Percentiles rank a stretch among this genome's conserved stretches.
Evolutionary conservation across 2,888 invertebrate genomes (phyloP).

Genomic region (Dasypolia templi): DNA sequence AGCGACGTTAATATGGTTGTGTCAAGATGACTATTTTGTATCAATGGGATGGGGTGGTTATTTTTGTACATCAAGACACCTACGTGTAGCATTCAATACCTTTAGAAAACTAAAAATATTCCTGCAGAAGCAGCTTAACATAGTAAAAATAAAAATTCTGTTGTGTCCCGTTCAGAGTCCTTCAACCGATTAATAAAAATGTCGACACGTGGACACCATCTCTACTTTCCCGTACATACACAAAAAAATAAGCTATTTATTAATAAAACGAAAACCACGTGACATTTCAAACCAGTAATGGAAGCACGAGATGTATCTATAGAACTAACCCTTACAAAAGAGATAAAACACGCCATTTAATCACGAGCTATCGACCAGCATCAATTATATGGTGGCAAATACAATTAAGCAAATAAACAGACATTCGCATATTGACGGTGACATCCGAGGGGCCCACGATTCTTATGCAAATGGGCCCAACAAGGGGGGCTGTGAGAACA

Average conservation of each 20-base stretch:
- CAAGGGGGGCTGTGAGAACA: constrained; percentile 76
- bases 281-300: constrained; percentile 25
- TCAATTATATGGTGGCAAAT: constrained; percentile 77
- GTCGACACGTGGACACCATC: neutral
- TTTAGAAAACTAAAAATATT: neutral
- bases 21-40: neutral
- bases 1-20: neutral
- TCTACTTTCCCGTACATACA: neutral
- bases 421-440: constrained; percentile 78
- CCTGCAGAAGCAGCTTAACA: neutral
- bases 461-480: constrained; percentile 83
- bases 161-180: neutral
- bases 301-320: constrained; percentile 17
- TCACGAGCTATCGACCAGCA: constrained; percentile 61
- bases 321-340: constrained; percentile 41
- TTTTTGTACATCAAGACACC: neutral
- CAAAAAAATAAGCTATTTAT: constrained; percentile 8
- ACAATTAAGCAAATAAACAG: constrained; percentile 86
- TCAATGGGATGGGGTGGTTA: no score
- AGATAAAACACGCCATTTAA: constrained; percentile 54
- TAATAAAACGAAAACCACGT: constrained; percentile 12
- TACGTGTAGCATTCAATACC: neutral
- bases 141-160: neutral
- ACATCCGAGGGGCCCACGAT: constrained; percentile 78
- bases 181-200: neutral